Evolutionary conservation across 1,140 invertebrate genomes (phyloP), one percentile per base, ranked within the genome.

Genomic region (Drosophila tani): DNA sequence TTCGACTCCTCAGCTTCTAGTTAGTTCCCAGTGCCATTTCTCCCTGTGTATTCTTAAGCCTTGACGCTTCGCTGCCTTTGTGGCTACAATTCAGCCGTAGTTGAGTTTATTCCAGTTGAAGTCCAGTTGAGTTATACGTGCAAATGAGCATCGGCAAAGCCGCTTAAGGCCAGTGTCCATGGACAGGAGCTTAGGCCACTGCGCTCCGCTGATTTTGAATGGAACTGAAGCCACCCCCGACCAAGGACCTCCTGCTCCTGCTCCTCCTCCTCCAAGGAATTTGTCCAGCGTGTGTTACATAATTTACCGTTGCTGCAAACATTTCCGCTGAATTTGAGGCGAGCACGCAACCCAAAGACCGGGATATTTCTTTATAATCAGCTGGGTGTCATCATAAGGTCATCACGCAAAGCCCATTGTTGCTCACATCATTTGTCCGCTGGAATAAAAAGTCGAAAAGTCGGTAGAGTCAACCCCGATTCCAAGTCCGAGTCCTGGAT

Each of bases 381-480:
- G 82, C 75, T 86, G 76, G 84, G 90, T 91, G 90, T 91, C 90
- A 91, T 91, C 90, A 81, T 91, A 91, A 91, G 90, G 90, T 90
- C 90, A 91, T 91, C 90, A 75, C 75, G 75, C 75, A 78, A 78
- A 21, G 55, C 74, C 74, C 64, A 77, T 77, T 77, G 75, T 60
- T 77, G 74, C 55, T 76, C 74, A 60, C 70, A 70, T 75, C 77
- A 75, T 79, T 73, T 59, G 55, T 58, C 46, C 32, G 32, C 40
- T 5, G 60, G 53, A 76, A 70, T 60, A 60, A 62, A 45, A 43
- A 57, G 57, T 68, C 68, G 6, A 45, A 79, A 82, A 70, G 71
- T 74, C 78, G 58, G 58, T 32, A 66, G 81, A 88, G 84, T 81
- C 82, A 81, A 60, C 38, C 55, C 62, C 43, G 29, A 27, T 7